Evolutionary conservation across 2,113 vertebrate species (phyloP).

Genomic region (Notarius lentiginosus): DNA sequence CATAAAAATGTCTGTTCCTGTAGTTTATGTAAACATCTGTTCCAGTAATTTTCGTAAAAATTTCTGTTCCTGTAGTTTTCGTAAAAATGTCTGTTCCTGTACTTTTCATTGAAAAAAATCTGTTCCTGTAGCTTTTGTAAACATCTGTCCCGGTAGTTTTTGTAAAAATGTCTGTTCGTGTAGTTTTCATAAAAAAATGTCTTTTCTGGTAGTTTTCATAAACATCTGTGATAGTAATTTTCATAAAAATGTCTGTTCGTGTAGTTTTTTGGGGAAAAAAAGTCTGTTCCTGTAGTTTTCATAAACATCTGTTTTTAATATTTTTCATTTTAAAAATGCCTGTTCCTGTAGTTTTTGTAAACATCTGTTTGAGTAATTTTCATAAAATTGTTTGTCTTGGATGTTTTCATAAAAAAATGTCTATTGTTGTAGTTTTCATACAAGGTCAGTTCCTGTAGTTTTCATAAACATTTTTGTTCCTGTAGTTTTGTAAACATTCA

Average conservation of each 20-base stretch:
- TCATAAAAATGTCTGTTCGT: too few species aligned
- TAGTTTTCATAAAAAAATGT: background rate
- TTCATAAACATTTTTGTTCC: background rate
- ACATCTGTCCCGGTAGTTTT: background rate
- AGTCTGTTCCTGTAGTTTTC: background rate
- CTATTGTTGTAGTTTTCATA: background rate
- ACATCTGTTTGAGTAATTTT: background rate
- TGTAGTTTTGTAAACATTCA: background rate
- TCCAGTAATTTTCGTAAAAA: background rate
- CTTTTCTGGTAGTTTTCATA: background rate
- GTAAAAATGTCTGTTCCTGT: background rate
- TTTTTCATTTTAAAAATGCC: background rate
- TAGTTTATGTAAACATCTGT: background rate
- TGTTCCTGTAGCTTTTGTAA: background rate
- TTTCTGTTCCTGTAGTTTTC: background rate
- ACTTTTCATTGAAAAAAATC: background rate
- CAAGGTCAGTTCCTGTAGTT: background rate
- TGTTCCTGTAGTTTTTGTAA: background rate
- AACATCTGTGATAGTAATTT: too few species aligned
- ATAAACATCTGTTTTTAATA: background rate
- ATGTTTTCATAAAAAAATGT: background rate
- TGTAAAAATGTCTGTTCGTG: background rate
- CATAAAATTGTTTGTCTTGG: background rate
- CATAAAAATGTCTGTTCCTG: background rate
- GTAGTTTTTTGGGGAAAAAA: too few species aligned